phyloP scores from a whole-genome alignment of 2,888 invertebrate species.

The Mycalesis mineus region DNA sequence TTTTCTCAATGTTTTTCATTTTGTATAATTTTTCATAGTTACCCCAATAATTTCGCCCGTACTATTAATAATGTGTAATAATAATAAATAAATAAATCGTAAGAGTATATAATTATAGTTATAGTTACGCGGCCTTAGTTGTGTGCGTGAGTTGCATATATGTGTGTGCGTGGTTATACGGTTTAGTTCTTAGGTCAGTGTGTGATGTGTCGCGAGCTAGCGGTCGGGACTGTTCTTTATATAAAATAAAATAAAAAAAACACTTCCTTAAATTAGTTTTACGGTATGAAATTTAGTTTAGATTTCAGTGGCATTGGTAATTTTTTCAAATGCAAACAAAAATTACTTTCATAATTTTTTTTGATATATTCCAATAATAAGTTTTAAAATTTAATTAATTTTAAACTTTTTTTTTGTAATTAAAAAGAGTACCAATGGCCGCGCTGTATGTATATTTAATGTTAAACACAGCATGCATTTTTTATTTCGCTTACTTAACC shows the following conservation, averaged over 20 bases:
- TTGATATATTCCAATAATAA: not conserved
- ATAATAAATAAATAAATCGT: not conserved
- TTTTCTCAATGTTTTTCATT: conserved; percentile 10
- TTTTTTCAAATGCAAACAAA: conserved; percentile 1
- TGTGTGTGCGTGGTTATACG: conserved; percentile 14
- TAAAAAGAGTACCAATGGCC: not conserved
- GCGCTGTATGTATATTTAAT: not conserved
- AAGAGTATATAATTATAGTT: conserved; percentile 12
- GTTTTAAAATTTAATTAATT: not conserved
- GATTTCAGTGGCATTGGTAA: not conserved
- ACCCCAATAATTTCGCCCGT: conserved; percentile 18
- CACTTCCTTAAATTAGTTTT: not conserved
- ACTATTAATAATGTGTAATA: conserved; percentile 2
- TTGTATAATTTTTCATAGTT: conserved; percentile 20
- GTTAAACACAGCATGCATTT: conserved; percentile 1
- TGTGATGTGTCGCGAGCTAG: not conserved
- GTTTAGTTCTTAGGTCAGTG: conserved; percentile 8
- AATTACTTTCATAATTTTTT: not conserved
- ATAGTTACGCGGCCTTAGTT: conserved; percentile 28
- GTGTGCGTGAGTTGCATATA: conserved; percentile 22
- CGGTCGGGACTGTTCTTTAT: not conserved
- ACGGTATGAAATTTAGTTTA: not conserved
- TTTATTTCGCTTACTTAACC: not conserved
- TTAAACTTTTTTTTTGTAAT: not conserved
- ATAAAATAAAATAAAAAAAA: not conserved